These are phyloP conservation scores for Equus quagga DNA, from an alignment of 2,113 vertebrate genomes.

Conservation along the genomic window DNA sequence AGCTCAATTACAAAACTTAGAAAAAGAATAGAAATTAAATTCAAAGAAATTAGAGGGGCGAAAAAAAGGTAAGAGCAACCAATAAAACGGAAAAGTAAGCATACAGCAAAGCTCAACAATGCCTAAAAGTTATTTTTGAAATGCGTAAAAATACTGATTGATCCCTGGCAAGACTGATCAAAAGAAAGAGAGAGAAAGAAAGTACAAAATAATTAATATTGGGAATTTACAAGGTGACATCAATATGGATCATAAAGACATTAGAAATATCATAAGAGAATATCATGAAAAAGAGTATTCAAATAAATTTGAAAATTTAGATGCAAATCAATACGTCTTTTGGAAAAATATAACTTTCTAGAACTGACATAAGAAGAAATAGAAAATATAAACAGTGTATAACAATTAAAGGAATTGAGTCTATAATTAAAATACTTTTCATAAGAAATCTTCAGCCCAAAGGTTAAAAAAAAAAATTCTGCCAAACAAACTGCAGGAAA, in stretches of 20 bases:
- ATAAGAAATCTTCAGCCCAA: neutral
- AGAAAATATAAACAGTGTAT: neutral
- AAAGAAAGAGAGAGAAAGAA: neutral
- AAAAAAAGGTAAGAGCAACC: neutral
- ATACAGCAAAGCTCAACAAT: neutral
- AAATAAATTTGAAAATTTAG: constrained; percentile 1
- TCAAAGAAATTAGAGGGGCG: neutral
- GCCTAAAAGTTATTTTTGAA: neutral
- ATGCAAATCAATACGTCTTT: neutral
- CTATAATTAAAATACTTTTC: neutral
- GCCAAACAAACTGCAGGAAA: neutral
- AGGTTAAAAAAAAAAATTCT: neutral
- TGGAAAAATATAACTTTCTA: neutral
- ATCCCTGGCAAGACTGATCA: neutral
- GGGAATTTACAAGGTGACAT: neutral
- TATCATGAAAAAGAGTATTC: neutral
- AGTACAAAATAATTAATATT: neutral
- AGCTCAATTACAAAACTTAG: neutral
- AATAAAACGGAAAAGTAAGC: neutral
- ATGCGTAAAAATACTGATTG: neutral
- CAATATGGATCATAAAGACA: neutral
- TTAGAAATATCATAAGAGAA: neutral
- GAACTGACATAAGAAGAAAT: neutral
- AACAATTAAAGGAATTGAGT: neutral
- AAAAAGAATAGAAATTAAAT: neutral